These are phyloP conservation scores for Tenthredo distinguenda DNA, from an alignment of 2,888 invertebrate genomes.

Conservation along the genomic window DNA sequence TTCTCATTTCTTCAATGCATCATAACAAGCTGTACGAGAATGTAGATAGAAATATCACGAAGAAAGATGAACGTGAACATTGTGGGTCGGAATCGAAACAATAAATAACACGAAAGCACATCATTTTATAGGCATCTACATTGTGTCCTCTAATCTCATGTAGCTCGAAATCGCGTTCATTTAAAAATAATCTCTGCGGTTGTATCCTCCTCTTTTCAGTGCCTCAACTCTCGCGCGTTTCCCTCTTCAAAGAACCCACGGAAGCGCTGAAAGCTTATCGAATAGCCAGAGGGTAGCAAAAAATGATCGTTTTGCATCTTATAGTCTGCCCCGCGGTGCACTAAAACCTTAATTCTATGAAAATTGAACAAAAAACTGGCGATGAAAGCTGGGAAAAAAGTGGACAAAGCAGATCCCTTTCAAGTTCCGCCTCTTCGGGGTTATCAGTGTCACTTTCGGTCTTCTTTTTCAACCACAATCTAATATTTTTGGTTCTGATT, in stretches of 20 bases:
- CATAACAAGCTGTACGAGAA: neutral
- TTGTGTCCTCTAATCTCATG: neutral
- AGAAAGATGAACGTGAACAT: neutral
- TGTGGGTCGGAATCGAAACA: neutral
- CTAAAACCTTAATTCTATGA: neutral
- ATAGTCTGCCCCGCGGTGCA: neutral
- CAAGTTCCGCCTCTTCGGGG: neutral
- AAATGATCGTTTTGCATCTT: slow-evolving; percentile 10
- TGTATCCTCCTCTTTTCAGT: neutral
- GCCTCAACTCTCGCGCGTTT: neutral
- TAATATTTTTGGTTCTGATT: neutral
- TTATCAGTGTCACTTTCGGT: neutral
- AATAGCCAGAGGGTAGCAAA: slow-evolving; percentile 28
- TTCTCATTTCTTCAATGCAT: neutral
- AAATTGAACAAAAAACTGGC: neutral
- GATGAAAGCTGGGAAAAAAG: neutral
- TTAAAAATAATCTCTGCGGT: slow-evolving; percentile 1
- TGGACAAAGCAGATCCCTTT: neutral
- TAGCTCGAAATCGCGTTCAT: neutral
- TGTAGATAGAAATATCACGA: neutral
- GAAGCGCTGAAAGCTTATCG: slow-evolving; percentile 22
- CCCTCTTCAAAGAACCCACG: neutral
- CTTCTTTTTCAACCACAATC: neutral
- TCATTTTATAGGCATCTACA: neutral
- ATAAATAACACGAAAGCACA: slow-evolving; percentile 5